These are phyloP conservation scores for Centruroides sculpturatus DNA, from an alignment of 1,140 invertebrate genomes.

Conservation along the genomic window DNA sequence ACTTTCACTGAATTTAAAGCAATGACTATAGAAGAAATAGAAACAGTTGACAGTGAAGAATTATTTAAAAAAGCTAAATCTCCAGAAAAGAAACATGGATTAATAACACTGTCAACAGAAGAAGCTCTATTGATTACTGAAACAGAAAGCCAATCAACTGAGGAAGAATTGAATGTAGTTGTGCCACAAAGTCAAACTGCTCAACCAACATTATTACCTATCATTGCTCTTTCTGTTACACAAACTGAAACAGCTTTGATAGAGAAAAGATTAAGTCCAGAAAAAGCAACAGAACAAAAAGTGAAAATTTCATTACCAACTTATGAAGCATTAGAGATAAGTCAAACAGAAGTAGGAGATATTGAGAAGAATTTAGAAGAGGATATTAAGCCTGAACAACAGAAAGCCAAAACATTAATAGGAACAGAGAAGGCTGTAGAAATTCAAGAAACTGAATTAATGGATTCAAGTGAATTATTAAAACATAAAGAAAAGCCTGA, in stretches of 20 bases:
- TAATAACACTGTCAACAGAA: too few relatives aligned
- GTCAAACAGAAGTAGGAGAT: background rate
- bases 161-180: background rate
- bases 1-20: background rate
- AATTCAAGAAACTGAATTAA: slow-evolving; percentile 15
- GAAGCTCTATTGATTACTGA: too few relatives aligned
- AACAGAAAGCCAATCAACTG: too few relatives aligned
- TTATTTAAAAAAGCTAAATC: background rate
- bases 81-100: background rate
- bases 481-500: slow-evolving; percentile 8
- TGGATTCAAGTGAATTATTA: slow-evolving; percentile 14
- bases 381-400: background rate
- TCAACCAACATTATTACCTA: background rate
- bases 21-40: background rate
- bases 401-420: slow-evolving; percentile 12
- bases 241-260: too few relatives aligned
- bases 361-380: slow-evolving; percentile 12
- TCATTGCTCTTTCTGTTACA: too few relatives aligned
- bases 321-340: background rate
- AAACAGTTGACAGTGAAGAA: background rate
- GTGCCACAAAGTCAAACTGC: background rate
- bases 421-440: slow-evolving; percentile 12
- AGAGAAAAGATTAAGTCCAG: background rate
- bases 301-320: background rate
- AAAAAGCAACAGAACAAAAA: background rate